Evolutionary conservation across 1,140 invertebrate genomes (phyloP).

Genomic region (Caenorhabditis remanei): DNA sequence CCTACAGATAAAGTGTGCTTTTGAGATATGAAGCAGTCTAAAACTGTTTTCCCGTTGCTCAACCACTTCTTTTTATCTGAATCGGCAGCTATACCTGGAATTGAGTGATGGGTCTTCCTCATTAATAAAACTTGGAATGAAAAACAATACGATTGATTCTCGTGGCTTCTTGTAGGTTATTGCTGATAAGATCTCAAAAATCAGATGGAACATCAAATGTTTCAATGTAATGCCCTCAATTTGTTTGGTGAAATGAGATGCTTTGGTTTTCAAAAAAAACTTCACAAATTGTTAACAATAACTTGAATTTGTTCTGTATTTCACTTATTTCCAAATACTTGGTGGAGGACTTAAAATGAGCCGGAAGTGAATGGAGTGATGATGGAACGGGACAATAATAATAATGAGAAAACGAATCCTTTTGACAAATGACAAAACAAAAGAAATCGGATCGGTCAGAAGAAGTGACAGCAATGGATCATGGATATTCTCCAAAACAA

Average conservation of each 20-base stretch:
- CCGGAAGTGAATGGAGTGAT: too few relatives aligned
- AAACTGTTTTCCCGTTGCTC: too few relatives aligned
- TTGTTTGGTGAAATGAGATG: not conserved
- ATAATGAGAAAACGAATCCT: not conserved
- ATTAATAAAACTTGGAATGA: not conserved
- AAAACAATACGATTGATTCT: not conserved
- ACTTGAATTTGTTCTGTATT: too few relatives aligned
- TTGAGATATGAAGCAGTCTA: too few relatives aligned
- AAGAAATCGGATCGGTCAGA: constrained; percentile 8
- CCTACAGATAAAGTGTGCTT: too few relatives aligned
- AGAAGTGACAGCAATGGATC: not conserved
- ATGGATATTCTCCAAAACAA: not conserved
- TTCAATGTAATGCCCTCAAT: too few relatives aligned
- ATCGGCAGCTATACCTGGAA: too few relatives aligned
- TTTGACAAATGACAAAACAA: not conserved
- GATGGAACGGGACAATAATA: not conserved
- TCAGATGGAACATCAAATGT: not conserved
- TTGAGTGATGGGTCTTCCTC: not conserved
- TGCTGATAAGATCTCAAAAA: constrained; percentile 5
- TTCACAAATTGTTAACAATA: too few relatives aligned
- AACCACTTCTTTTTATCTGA: too few relatives aligned
- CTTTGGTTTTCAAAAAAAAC: not conserved
- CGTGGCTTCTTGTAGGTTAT: not conserved
- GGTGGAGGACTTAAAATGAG: too few relatives aligned
- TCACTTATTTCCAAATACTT: too few relatives aligned